Base-by-base conservation (phyloP, 2,888 invertebrate species). In the Electrophaes corylata region DNA sequence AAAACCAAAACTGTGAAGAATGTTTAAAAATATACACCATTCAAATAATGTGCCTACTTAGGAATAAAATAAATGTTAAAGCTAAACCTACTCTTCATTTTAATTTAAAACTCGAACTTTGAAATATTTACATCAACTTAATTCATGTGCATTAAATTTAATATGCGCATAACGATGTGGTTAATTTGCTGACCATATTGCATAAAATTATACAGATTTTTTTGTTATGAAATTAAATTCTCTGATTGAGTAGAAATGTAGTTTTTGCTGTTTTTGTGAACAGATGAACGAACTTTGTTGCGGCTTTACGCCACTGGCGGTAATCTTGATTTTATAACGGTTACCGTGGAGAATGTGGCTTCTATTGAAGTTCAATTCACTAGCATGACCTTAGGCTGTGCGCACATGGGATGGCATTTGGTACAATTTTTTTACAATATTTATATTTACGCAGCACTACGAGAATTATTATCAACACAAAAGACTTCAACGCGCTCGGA, bases 311-410 rank as follows among this genome's bases (percentile, higher is more conserved):
- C 31, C 52, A 50, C 49, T 52, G 56, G 45, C 37, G 39, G 16
- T 51, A 57, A 61, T 64, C 51, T 47, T 52, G 46, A 64, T 64
- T 49, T 55, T 52, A 52, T 53, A 60, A 53, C 52, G 58, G 58
- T 58, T 40, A 8, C 45, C 49, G 10, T 44, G 48, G 46, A 53
- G 49, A 56, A 47, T 47, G 39, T 39, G 45, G 47, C 47, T 48
- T 63, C 40, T 40, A 29, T 50, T 45, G 44, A 62, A 57, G 46
- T 50, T 37, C 48, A 50, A 44, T 26, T 54, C 19, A 16, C 23
- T 37, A n/a, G 37, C 39, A 8, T 43, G 48, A 35, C 33, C 45
- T 31, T 31, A 50, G 31, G 50, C 43, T 41, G 39, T 47, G 39
- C 47, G 20, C 20, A 18, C 20, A 39, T 31, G 20, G 3, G 14